Conservation (phyloP, 1,140 invertebrate species). For the Aphidius gifuensis region DNA sequence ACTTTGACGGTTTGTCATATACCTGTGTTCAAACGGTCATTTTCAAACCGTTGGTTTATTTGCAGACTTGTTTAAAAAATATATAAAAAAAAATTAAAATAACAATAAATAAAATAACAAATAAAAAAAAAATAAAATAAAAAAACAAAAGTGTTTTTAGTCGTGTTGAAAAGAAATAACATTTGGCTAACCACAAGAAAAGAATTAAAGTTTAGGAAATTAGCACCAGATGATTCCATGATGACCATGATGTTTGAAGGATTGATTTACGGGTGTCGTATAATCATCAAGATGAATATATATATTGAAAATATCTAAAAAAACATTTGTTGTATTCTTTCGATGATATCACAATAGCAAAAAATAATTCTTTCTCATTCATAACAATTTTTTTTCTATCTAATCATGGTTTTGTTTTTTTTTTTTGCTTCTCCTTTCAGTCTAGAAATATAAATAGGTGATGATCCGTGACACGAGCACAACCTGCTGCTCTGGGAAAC, state of each 20-base stretch:
- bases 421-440: not conserved
- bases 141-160: not conserved
- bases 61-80: no score
- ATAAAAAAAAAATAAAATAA: not conserved
- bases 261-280: not conserved
- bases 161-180: conserved; percentile 6
- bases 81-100: no score
- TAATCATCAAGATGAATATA: no score
- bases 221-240: conserved; percentile 13
- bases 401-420: no score
- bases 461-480: conserved; percentile 39
- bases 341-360: no score
- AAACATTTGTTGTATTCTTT: no score
- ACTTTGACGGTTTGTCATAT: no score
- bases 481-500: conserved; percentile 34
- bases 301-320: no score
- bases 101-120: no score
- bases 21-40: no score
- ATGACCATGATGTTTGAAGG: not conserved
- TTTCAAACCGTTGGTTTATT: no score
- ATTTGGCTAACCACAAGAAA: conserved; percentile 23
- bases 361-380: not conserved
- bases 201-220: not conserved
- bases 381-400: no score
- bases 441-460: conserved; percentile 12